Conservation (phyloP, 2,113 vertebrate genomes). For the Zosterops japonicus region DNA sequence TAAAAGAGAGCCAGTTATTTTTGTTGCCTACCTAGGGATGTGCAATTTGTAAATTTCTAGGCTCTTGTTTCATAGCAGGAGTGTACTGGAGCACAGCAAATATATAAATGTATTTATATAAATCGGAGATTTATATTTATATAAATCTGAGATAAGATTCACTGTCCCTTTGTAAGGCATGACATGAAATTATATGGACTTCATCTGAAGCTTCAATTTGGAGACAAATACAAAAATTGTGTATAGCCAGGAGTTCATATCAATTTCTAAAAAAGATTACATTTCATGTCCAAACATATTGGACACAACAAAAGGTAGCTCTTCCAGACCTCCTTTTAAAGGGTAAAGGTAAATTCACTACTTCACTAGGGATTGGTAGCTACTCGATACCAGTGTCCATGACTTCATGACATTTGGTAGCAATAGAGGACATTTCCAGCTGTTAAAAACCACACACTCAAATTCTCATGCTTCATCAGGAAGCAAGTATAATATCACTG, state of each 20-base stretch:
- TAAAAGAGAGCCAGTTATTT: neutral
- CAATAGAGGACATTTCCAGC: neutral
- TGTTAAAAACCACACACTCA: neutral
- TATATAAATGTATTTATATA: neutral
- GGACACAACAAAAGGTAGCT: neutral
- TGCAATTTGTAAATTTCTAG: neutral
- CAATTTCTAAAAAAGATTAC: neutral
- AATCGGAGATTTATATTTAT: neutral
- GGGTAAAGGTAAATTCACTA: neutral
- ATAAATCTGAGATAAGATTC: neutral
- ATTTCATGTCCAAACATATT: neutral
- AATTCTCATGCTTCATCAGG: neutral
- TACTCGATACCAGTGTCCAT: rapidly evolving
- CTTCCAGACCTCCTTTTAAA: neutral
- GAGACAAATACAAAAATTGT: neutral
- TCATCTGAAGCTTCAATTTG: neutral
- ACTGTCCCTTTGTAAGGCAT: neutral
- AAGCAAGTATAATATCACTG: neutral
- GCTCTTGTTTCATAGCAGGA: neutral
- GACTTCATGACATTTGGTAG: neutral
- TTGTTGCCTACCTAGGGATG: neutral
- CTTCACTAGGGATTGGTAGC: neutral
- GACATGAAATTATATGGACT: neutral
- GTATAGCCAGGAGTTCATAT: neutral
- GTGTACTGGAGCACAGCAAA: neutral